phyloP scores from a whole-genome alignment of 2,113 vertebrate genomes.

The Epinephelus lanceolatus region DNA sequence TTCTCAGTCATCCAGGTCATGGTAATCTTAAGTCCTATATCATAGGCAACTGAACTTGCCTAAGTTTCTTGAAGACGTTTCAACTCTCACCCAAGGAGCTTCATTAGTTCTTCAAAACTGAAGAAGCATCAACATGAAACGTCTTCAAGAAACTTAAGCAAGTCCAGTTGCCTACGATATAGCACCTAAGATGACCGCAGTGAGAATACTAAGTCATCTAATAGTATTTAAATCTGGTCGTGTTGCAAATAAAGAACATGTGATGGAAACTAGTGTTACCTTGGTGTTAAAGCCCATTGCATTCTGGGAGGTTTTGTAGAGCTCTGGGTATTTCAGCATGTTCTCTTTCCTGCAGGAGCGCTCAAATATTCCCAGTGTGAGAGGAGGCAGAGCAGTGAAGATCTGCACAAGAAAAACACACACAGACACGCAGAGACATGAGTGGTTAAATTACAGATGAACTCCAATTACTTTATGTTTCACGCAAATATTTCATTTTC shows the following conservation, averaged over 20 bases:
- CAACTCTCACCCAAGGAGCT: no score
- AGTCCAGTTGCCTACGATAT: no score
- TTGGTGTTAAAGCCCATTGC: slow-evolving; percentile 98
- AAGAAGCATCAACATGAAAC: no score
- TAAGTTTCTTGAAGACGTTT: no score
- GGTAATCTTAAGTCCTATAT: no score
- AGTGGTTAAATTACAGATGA: neutral
- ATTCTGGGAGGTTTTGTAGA: slow-evolving; percentile 98
- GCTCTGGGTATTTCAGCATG: slow-evolving; percentile 98
- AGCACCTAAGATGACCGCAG: neutral
- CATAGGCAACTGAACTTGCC: no score
- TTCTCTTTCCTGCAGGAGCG: slow-evolving; percentile 97
- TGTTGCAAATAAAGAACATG: neutral
- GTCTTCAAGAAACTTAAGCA: no score
- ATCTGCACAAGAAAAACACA: slow-evolving; percentile 78
- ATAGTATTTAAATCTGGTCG: neutral
- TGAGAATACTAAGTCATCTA: neutral
- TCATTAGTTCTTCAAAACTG: no score
- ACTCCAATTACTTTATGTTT: neutral
- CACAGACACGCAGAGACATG: neutral
- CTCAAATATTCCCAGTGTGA: slow-evolving; percentile 98
- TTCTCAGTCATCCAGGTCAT: no score
- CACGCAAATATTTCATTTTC: neutral
- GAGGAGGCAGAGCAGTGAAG: slow-evolving; percentile 97
- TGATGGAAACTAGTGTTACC: slow-evolving; percentile 79